Evolutionary conservation across 2,888 invertebrate genomes (phyloP), one percentile per base, ranked within the genome.

Genomic region (Serrognathus titanus): DNA sequence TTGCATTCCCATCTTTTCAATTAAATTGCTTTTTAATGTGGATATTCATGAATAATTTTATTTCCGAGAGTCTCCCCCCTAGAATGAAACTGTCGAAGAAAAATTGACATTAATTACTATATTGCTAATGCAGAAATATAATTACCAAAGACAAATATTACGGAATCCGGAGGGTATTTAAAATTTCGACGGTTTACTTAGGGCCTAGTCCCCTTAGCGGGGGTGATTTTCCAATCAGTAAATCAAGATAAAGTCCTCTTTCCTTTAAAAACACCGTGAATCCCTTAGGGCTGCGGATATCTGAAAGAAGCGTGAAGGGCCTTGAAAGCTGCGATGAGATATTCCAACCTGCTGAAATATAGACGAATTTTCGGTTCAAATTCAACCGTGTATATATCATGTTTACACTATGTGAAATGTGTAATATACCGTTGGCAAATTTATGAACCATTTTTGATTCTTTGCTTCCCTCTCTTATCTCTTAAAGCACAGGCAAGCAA

Each of bases 191-290:
- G 56, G 61, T 63, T 63, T 63, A 59, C 54, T 63, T 57, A 58
- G 52, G 50, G 60, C 56, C 56, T 55, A 62, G 56, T 61, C 61
- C 62, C 59, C 61, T 62, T 57, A 57, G 61, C 47, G 59, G 60
- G 63, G 64, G 61, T 61, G 61, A 63, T 61, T 64, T 69, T 71
- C 69, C 70, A 69, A 71, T 72, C 70, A 69, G 70, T 71, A 72
- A 72, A 72, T 72, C 71, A 72, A 69, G 69, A 70, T 72, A 69
- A 70, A 58, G 51, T 55, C 54, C 67, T 68, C 70, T 68, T 67
- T 67, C 64, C 67, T 68, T 70, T 69, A 69, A 71, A 70, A 71
- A 71, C 69, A 71, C 65, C 62, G 66, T 59, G 63, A 63, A 64
- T 68, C 64, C 63, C 66, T 64, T 61, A 63, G 62, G 64, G 66